These are phyloP conservation scores for Lepus townsendii DNA, from an alignment of 2,797 vertebrate genomes.

Conservation along the genomic window DNA sequence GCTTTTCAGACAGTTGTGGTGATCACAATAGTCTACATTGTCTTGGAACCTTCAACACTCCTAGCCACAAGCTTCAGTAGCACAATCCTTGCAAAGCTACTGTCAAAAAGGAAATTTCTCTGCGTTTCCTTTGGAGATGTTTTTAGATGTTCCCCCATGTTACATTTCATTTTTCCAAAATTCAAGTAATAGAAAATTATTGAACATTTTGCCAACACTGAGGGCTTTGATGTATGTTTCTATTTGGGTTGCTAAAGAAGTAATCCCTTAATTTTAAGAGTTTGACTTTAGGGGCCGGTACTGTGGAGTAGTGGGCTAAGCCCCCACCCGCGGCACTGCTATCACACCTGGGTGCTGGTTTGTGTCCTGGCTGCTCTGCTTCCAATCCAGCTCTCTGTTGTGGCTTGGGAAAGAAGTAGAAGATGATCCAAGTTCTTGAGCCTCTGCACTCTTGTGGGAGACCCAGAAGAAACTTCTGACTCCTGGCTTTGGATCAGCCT, in stretches of 20 bases:
- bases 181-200: slow-evolving; percentile 29
- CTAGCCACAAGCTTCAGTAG: background rate
- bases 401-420: no score
- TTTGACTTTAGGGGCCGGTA: background rate
- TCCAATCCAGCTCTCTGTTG: no score
- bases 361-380: no score
- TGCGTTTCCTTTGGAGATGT: slow-evolving; percentile 33
- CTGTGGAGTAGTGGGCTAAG: no score
- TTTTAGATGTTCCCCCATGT: slow-evolving; percentile 45
- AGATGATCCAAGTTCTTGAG: no score
- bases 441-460: no score
- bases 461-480: no score
- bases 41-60: background rate
- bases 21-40: background rate
- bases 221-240: background rate
- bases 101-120: background rate
- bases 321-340: no score
- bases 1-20: background rate
- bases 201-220: background rate
- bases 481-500: no score
- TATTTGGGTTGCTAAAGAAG: slow-evolving; percentile 10
- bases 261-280: slow-evolving; percentile 10
- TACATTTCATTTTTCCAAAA: slow-evolving; percentile 21
- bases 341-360: no score
- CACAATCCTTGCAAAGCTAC: background rate